phyloP scores from a whole-genome alignment of 1,140 invertebrate genomes.

The Anoplophora glabripennis region DNA sequence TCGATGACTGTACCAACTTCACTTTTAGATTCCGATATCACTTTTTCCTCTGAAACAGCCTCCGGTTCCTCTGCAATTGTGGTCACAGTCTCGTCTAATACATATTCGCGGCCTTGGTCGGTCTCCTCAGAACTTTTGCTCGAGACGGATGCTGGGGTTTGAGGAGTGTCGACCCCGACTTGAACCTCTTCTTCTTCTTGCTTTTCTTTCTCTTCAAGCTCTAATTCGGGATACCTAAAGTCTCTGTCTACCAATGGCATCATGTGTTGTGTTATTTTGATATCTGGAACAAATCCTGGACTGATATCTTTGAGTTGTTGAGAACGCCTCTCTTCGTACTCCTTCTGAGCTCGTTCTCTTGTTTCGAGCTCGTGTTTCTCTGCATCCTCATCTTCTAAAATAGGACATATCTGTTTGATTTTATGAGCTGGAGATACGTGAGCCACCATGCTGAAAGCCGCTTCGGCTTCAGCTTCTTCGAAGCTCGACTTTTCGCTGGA shows the following conservation, averaged over 20 bases:
- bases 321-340: conserved; percentile 47
- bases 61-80: conserved; percentile 56
- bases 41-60: conserved; percentile 42
- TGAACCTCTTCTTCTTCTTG: conserved; percentile 39
- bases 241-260: conserved; percentile 50
- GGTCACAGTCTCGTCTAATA: conserved; percentile 55
- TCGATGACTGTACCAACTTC: conserved; percentile 56
- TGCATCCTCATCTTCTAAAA: conserved; percentile 55
- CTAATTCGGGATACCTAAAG: conserved; percentile 55
- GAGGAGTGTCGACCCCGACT: conserved; percentile 29
- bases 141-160: conserved; percentile 59
- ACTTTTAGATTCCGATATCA: conserved; percentile 53
- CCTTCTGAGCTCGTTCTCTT: conserved; percentile 50
- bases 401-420: conserved; percentile 50
- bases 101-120: conserved; percentile 62
- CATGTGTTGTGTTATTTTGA: conserved; percentile 66
- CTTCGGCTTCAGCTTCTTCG: conserved; percentile 55
- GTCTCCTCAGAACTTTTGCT: conserved; percentile 63
- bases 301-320: conserved; percentile 50
- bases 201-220: conserved; percentile 48
- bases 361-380: conserved; percentile 55
- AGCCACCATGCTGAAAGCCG: conserved; percentile 51
- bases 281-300: conserved; percentile 62
- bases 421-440: conserved; percentile 49
- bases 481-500: conserved; percentile 49